Evolutionary conservation across 2,888 invertebrate species (phyloP).

Genomic region (Ornithoptera priamus): DNA sequence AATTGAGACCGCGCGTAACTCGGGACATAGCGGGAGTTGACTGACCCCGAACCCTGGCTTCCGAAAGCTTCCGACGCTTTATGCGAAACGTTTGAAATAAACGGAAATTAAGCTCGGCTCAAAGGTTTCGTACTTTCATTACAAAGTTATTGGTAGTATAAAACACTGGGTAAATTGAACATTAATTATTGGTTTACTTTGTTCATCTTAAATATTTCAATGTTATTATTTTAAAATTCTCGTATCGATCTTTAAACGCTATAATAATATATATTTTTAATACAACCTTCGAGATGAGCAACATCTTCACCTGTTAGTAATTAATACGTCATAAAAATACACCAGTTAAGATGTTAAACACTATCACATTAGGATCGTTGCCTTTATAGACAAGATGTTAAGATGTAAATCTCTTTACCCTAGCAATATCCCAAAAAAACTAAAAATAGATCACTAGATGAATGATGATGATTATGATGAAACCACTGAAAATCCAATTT

Average conservation of each 20-base stretch:
- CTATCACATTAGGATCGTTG: too few relatives aligned
- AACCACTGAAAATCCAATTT: neutral
- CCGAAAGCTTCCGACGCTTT: constrained; percentile 2
- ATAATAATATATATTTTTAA: too few relatives aligned
- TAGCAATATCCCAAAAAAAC: too few relatives aligned
- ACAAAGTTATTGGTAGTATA: constrained; percentile 1
- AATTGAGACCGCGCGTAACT: neutral
- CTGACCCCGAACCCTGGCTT: constrained; percentile 1
- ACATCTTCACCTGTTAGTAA: too few relatives aligned
- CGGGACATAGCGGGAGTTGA: neutral
- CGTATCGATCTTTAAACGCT: too few relatives aligned
- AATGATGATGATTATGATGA: neutral
- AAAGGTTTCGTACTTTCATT: constrained; percentile 11
- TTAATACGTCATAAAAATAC: too few relatives aligned
- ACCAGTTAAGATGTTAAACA: too few relatives aligned
- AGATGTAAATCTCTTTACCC: too few relatives aligned
- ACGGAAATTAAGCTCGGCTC: constrained; percentile 21
- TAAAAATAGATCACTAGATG: too few relatives aligned
- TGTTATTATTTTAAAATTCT: neutral
- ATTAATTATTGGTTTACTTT: neutral
- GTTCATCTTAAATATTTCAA: neutral
- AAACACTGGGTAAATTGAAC: neutral
- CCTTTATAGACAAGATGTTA: too few relatives aligned
- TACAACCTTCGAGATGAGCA: too few relatives aligned
- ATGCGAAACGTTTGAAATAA: constrained; percentile 13